phyloP scores from a whole-genome alignment of 2,113 vertebrate genomes.

The Oreochromis tanganicae region DNA sequence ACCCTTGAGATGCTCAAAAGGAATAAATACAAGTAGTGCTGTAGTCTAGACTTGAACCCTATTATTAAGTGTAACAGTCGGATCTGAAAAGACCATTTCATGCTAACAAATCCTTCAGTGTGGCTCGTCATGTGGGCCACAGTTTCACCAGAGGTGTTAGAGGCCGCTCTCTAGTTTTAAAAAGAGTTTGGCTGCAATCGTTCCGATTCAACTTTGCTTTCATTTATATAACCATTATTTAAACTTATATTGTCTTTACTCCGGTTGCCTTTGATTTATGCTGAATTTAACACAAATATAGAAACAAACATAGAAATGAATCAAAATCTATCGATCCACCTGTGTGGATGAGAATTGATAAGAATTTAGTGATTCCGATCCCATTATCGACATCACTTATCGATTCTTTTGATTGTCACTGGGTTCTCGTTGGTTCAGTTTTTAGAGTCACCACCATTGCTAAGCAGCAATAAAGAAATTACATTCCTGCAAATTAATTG shows the following conservation, averaged over 20 bases:
- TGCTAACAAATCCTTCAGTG: background rate
- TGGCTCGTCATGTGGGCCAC: background rate
- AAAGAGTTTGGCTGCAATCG: background rate
- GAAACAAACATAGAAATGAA: background rate
- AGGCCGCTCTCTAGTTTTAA: background rate
- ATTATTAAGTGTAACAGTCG: background rate
- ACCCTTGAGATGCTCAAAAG: background rate
- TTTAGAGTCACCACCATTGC: background rate
- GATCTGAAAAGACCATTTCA: background rate
- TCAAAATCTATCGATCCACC: background rate
- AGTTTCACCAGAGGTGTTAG: background rate
- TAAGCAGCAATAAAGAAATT: background rate
- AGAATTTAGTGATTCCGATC: background rate
- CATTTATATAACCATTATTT: background rate
- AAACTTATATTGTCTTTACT: background rate
- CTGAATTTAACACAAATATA: background rate
- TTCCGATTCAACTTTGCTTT: background rate
- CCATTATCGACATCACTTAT: background rate
- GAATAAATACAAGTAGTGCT: background rate
- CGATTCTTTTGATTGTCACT: background rate
- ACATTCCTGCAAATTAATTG: background rate
- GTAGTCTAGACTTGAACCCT: background rate
- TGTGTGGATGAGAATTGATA: background rate
- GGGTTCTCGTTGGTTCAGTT: background rate
- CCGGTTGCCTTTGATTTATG: background rate